Percentiles rank a stretch among this genome's conserved stretches.
These are phyloP conservation scores for Etheostoma perlongum DNA, from an alignment of 2,797 vertebrate species.

Conservation along the genomic window DNA sequence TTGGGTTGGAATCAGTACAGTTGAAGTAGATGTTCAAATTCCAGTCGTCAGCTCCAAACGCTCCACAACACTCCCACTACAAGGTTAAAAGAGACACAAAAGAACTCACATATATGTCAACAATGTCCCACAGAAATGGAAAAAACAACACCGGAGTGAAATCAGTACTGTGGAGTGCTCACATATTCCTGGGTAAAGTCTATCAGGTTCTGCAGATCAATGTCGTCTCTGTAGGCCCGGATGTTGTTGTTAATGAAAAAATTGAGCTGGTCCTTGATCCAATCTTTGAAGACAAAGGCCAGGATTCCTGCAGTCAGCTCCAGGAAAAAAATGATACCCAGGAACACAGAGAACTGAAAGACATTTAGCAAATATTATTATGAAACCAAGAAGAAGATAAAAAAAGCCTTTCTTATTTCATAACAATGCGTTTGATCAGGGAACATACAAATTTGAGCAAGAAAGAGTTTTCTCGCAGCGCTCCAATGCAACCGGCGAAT, in stretches of 20 bases:
- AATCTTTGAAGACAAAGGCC: conserved; percentile 99
- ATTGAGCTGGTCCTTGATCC: conserved; percentile 99
- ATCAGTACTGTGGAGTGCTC: conserved; percentile 72
- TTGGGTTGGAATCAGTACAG: conserved; percentile 98
- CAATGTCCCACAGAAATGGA: conserved; percentile 6
- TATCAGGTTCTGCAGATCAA: conserved; percentile 98
- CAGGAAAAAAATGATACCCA: conserved; percentile 99
- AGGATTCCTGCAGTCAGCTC: conserved; percentile 97
- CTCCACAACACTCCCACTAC: conserved; percentile 99
- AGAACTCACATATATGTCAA: background rate
- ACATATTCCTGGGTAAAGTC: conserved; percentile 99
- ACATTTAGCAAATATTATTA: conserved; percentile 16
- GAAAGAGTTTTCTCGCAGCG: conserved; percentile 96
- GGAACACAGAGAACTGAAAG: conserved; percentile 95
- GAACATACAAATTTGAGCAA: conserved; percentile 97
- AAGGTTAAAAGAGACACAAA: conserved; percentile 51
- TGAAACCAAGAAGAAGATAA: background rate
- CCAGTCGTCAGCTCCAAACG: conserved; percentile 98
- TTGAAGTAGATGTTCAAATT: conserved; percentile 99
- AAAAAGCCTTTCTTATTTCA: background rate
- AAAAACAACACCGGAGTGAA: conserved; percentile 25
- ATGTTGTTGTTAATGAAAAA: conserved; percentile 99
- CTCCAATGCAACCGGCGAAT: conserved; percentile 98
- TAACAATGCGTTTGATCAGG: background rate
- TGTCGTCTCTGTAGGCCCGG: conserved; percentile 97